phyloP scores from a whole-genome alignment of 2,797 vertebrate species.

The Parauchenoglanis punctatus region DNA sequence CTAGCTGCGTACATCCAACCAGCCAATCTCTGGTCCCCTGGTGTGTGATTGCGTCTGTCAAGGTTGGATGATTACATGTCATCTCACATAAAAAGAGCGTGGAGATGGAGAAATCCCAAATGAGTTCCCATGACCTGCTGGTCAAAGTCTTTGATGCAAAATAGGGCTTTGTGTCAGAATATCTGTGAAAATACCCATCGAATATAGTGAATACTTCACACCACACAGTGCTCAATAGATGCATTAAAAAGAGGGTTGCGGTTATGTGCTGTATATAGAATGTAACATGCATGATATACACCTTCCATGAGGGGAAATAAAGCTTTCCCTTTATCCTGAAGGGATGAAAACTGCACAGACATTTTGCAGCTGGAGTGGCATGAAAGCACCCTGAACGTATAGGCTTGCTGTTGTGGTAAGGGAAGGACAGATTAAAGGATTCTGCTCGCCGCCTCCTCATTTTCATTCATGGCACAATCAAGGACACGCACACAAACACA shows the following conservation, averaged over 20 bases:
- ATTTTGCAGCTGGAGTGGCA: slow-evolving; percentile 3
- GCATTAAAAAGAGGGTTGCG: neutral
- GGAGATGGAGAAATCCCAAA: slow-evolving; percentile 31
- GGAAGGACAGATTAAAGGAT: slow-evolving; percentile 53
- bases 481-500: slow-evolving; percentile 62
- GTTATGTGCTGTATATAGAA: neutral
- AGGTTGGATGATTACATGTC: slow-evolving; percentile 25
- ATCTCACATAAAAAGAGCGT: slow-evolving; percentile 4
- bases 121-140: slow-evolving; percentile 28
- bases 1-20: slow-evolving; percentile 24
- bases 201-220: slow-evolving; percentile 1
- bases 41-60: slow-evolving; percentile 29
- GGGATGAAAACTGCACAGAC: neutral
- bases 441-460: slow-evolving; percentile 65
- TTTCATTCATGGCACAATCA: slow-evolving; percentile 82
- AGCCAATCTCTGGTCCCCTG: slow-evolving; percentile 23
- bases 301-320: neutral
- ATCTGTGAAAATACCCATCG: slow-evolving; percentile 7
- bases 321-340: neutral
- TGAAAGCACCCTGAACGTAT: neutral
- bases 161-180: slow-evolving; percentile 24
- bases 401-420: slow-evolving; percentile 32
- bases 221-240: neutral
- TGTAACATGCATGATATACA: neutral
- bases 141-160: slow-evolving; percentile 20